A percentile compares a stretch with the other conserved stretches of the same genome.
These are phyloP conservation scores for western clawed frog (Xenopus tropicalis) DNA, from an alignment of 2,113 vertebrate genomes.

Conservation along the genomic window UCB_Xtro_10.0 CM004445.2:53094001-53094500, in stretches of 20 bases:
- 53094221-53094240: constrained; percentile 52
- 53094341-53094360: constrained; percentile 46
- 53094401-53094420: not conserved
- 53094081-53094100: constrained; percentile 48
- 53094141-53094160: constrained; percentile 53
- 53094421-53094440: not conserved
- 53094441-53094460: too few relatives aligned
- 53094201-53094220: constrained; percentile 52
- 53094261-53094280: constrained; percentile 48
- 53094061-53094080: constrained; percentile 48
- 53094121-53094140: constrained; percentile 48
- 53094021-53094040: constrained; percentile 22
- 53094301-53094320: constrained; percentile 41
- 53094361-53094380: constrained; percentile 27
- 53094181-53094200: constrained; percentile 52
- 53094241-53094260: constrained; percentile 53
- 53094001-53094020: not conserved
- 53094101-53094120: constrained; percentile 50
- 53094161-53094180: constrained; percentile 51
- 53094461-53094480: too few relatives aligned
- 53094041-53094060: constrained; percentile 46
- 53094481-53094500: too few relatives aligned
- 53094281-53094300: constrained; percentile 45
- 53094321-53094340: constrained; percentile 46
- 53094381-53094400: not conserved